These are phyloP conservation scores for Scleropages formosus DNA, from an alignment of 2,797 vertebrate genomes.

Conservation along the genomic window DNA sequence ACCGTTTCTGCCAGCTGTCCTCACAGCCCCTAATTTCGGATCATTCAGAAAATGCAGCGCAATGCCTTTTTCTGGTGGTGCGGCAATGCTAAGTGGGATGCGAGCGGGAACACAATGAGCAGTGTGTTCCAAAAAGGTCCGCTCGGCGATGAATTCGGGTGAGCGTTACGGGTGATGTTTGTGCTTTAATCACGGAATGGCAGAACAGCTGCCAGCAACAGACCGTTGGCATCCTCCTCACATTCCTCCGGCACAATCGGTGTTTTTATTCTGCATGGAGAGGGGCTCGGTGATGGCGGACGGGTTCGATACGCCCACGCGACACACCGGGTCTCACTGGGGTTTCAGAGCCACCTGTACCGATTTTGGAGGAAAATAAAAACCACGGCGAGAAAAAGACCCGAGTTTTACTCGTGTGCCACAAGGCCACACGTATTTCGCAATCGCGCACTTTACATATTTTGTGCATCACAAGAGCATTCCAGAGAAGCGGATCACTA, in stretches of 20 bases:
- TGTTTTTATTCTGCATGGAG: background rate
- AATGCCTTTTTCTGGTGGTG: background rate
- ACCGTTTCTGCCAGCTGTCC: no score
- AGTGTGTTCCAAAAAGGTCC: background rate
- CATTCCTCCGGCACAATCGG: constrained; percentile 5
- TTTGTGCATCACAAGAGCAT: background rate
- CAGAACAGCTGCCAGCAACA: background rate
- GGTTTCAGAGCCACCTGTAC: background rate
- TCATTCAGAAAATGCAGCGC: background rate
- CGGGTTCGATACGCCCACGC: no score
- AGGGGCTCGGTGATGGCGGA: background rate
- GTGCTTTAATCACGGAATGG: background rate
- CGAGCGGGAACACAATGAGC: background rate
- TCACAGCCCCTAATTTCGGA: background rate
- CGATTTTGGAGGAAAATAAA: no score
- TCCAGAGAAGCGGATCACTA: background rate
- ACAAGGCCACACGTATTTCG: background rate
- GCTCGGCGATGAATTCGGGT: background rate
- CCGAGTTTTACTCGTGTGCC: background rate
- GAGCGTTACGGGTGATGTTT: constrained; percentile 20
- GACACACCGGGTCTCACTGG: background rate
- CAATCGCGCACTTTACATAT: background rate
- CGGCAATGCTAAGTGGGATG: background rate
- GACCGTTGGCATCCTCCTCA: constrained; percentile 1
- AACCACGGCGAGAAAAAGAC: background rate